Conservation (phyloP, 2,113 vertebrate genomes). For the Pachycephala philippinensis region DNA sequence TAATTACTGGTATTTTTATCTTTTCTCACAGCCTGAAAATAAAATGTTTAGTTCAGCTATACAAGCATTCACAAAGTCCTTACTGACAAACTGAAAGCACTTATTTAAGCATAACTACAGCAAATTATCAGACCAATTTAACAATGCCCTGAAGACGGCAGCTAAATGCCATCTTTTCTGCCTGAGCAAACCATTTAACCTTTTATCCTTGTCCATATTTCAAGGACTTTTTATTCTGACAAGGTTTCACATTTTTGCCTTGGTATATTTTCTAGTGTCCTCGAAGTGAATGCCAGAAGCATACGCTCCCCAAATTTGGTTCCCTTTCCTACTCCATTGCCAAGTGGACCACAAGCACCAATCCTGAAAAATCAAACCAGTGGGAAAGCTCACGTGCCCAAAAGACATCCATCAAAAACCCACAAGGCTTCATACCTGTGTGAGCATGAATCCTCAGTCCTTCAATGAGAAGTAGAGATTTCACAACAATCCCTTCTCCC, state of each 20-base stretch:
- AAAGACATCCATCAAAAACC: background rate
- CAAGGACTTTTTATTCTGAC: slow-evolving; percentile 25
- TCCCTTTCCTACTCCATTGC: background rate
- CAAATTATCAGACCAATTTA: slow-evolving; percentile 54
- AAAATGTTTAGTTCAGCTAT: background rate
- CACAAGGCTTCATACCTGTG: background rate
- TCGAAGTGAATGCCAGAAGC: background rate
- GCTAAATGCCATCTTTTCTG: slow-evolving; percentile 41
- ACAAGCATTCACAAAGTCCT: background rate
- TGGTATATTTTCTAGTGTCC: background rate
- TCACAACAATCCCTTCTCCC: background rate
- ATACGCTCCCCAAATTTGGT: background rate
- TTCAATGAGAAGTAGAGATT: background rate
- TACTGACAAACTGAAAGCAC: slow-evolving; percentile 40
- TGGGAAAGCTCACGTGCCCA: background rate
- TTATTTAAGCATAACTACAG: slow-evolving; percentile 43
- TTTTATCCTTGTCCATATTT: slow-evolving; percentile 29
- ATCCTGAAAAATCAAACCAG: background rate
- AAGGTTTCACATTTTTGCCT: background rate
- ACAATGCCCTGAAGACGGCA: slow-evolving; percentile 41
- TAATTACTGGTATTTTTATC: background rate
- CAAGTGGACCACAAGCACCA: background rate
- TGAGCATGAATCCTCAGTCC: background rate
- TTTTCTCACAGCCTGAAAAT: slow-evolving; percentile 1
- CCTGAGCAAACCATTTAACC: slow-evolving; percentile 51